Evolutionary conservation across 2,113 vertebrate species (phyloP), one percentile per base, ranked within the genome.

Genomic region (Jaculus jaculus): DNA sequence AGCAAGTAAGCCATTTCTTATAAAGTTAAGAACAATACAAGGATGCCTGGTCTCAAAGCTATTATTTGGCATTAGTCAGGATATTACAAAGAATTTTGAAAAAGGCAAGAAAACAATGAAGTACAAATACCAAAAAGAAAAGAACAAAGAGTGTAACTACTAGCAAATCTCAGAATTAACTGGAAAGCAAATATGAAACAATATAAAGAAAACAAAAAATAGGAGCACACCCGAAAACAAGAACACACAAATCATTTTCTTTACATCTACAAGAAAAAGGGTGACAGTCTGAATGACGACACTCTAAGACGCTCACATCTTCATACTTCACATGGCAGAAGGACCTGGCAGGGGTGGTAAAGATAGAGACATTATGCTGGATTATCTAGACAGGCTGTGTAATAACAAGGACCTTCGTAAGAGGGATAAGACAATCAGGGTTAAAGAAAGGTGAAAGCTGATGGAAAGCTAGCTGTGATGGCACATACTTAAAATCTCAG

Each of bases 1-100:
- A 94, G 89, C 34, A 93, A 91, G 66, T 58, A 89, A 86, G 89
- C 42, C 73, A 60, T 82, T 92, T 90, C 90, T 96, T 84, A 13
- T 42, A 72, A 66, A 81, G n/a, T 72, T 79, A 90, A 61, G 69
- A 85, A 94, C 51, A 91, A 83, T 86, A 60, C 32, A 91, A 95
- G 66, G 84, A 91, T 84, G 66, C 32, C 82, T 82, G 73, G 37
- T 58, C 75, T 84, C n/a, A 54, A 1, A 82, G 87, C 72, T 84
- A 79, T 83, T 87, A 89, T 20, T 73, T 71, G 87, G 54, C 72
- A n/a, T 80, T 66, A 83, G 74, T 75, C 61, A 83, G n/a, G 47
- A 87, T 39, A 87, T 42, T 78, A 58, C 47, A 84, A 87, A 75
- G 26, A 84, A 78, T 32, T 21, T 1, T 42, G 47, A 60, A 65